These are phyloP conservation scores for Chymomyza amoena DNA, from an alignment of 2,888 invertebrate species.

Conservation along the genomic window DNA sequence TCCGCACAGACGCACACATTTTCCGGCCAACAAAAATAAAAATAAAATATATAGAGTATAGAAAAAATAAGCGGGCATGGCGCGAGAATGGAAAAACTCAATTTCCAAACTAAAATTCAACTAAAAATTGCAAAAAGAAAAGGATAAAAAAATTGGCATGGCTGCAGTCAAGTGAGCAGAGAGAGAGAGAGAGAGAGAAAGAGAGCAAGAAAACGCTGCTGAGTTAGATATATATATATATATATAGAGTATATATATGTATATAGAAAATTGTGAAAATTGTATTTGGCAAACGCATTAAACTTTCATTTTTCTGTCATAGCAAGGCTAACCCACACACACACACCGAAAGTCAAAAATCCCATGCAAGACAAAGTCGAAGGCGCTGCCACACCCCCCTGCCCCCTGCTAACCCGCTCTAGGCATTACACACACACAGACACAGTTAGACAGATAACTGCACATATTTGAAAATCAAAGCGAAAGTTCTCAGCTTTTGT, in stretches of 20 bases:
- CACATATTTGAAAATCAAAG: constrained; percentile 64
- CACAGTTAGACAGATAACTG: constrained; percentile 8
- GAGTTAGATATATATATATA: not conserved
- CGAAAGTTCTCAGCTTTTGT: constrained; percentile 63
- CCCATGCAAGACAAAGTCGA: constrained; percentile 4
- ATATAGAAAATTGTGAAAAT: constrained; percentile 56
- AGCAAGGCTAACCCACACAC: constrained; percentile 46
- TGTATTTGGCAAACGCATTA: constrained; percentile 76
- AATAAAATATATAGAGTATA: constrained; percentile 29
- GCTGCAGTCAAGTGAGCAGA: not conserved
- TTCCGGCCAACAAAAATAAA: constrained; percentile 68
- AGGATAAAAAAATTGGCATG: constrained; percentile 3
- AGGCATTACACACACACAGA: constrained; percentile 7
- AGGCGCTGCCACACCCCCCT: constrained; percentile 14
- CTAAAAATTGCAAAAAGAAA: constrained; percentile 24
- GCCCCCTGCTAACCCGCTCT: not conserved
- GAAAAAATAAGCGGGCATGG: constrained; percentile 21
- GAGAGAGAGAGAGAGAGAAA: not conserved
- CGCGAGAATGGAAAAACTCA: constrained; percentile 43
- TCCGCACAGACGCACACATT: constrained; percentile 77
- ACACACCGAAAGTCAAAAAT: not conserved
- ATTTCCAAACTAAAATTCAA: constrained; percentile 53
- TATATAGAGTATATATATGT: too few species aligned
- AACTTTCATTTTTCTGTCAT: constrained; percentile 75
- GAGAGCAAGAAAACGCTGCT: constrained; percentile 2